phyloP scores from a whole-genome alignment of 2,113 vertebrate species.

The Neogale vison region DNA sequence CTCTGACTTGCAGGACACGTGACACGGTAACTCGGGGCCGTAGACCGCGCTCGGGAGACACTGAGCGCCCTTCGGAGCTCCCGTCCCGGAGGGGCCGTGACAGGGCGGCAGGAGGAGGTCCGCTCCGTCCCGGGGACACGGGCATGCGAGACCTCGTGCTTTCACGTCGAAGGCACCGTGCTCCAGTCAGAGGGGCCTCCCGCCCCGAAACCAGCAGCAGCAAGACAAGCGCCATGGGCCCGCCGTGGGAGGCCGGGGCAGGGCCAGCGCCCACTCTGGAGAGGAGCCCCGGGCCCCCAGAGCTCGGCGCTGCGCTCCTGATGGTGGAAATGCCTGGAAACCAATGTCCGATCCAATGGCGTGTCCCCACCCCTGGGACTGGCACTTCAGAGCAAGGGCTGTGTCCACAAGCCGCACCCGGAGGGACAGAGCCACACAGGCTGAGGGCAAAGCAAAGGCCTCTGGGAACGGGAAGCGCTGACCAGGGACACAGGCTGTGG shows the following conservation, averaged over 20 bases:
- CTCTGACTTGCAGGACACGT: background rate
- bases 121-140: background rate
- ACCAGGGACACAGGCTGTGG: background rate
- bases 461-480: background rate
- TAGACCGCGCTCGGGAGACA: fast-evolving
- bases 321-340: too few species aligned
- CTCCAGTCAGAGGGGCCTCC: background rate
- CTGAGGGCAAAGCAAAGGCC: background rate
- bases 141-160: background rate
- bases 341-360: background rate
- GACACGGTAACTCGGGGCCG: background rate
- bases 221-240: background rate
- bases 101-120: background rate
- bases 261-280: background rate
- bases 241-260: too few species aligned
- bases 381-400: too few species aligned
- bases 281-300: background rate
- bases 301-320: background rate
- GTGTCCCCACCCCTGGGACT: background rate
- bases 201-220: background rate
- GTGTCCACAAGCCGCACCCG: fast-evolving
- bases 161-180: fast-evolving
- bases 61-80: background rate
- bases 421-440: fast-evolving
- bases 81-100: background rate